Conservation (phyloP, 2,888 invertebrate genomes). For the Dryocosmus kuriphilus region DNA sequence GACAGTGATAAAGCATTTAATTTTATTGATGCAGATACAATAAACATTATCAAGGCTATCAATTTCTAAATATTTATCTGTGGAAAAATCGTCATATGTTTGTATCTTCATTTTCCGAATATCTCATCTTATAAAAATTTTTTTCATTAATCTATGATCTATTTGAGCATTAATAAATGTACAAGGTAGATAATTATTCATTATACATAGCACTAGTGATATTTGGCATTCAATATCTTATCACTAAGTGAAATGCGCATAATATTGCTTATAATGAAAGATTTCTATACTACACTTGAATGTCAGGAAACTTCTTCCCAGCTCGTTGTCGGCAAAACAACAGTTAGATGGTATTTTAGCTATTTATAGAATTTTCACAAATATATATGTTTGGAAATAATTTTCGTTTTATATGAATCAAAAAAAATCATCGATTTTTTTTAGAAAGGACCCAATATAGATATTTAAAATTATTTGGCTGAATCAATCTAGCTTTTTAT, state of each 20-base stretch:
- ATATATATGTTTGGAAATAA: not conserved
- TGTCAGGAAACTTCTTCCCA: constrained; percentile 20
- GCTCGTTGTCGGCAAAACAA: not conserved
- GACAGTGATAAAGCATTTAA: not conserved
- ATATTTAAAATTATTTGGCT: no score
- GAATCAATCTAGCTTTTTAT: no score
- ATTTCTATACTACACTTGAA: constrained; percentile 16
- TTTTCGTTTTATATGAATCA: no score
- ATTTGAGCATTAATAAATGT: not conserved
- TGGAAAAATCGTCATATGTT: not conserved
- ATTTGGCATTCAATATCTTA: constrained; percentile 8
- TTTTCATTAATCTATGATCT: not conserved
- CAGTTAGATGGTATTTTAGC: not conserved
- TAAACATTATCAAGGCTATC: not conserved
- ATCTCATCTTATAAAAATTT: not conserved
- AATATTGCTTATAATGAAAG: constrained; percentile 12
- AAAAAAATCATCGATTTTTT: no score
- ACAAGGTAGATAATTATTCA: not conserved
- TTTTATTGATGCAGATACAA: not conserved
- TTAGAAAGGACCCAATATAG: no score
- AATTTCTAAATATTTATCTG: not conserved
- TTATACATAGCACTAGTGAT: not conserved
- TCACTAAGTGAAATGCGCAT: constrained; percentile 14
- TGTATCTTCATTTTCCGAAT: not conserved
- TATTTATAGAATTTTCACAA: not conserved